phyloP scores from a whole-genome alignment of 2,113 vertebrate genomes.

The Muntiacus muntjak region DNA sequence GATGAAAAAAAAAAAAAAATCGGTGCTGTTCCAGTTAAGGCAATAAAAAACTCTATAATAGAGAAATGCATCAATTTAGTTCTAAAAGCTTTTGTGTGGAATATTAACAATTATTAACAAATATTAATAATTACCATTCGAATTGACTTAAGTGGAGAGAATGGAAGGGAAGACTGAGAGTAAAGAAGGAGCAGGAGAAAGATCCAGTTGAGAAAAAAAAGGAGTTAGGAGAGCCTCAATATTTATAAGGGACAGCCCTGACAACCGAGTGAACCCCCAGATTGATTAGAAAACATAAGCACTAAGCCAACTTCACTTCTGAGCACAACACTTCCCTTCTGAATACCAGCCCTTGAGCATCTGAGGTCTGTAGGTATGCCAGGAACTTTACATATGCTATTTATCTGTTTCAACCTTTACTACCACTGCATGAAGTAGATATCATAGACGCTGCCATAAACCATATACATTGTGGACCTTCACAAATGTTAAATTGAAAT shows the following conservation, averaged over 20 bases:
- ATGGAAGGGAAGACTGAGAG: neutral
- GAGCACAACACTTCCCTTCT: conserved; percentile 15
- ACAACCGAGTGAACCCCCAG: neutral
- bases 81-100: conserved; percentile 26
- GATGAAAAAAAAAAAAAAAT: neutral
- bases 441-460: conserved; percentile 9
- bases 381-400: neutral
- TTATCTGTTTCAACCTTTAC: neutral
- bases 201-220: neutral
- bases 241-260: neutral
- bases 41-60: neutral
- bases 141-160: conserved; percentile 29
- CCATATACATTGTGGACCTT: neutral
- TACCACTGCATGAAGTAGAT: neutral
- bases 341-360: neutral
- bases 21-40: neutral
- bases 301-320: neutral
- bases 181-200: neutral
- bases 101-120: conserved; percentile 39
- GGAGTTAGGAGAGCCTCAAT: neutral
- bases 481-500: neutral
- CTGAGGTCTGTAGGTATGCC: neutral
- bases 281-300: neutral
- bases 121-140: conserved; percentile 35
- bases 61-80: conserved; percentile 22